Percentiles rank a stretch among this genome's conserved stretches.
Conservation (phyloP, 2,797 vertebrate species). For the Vespertilio murinus region DNA sequence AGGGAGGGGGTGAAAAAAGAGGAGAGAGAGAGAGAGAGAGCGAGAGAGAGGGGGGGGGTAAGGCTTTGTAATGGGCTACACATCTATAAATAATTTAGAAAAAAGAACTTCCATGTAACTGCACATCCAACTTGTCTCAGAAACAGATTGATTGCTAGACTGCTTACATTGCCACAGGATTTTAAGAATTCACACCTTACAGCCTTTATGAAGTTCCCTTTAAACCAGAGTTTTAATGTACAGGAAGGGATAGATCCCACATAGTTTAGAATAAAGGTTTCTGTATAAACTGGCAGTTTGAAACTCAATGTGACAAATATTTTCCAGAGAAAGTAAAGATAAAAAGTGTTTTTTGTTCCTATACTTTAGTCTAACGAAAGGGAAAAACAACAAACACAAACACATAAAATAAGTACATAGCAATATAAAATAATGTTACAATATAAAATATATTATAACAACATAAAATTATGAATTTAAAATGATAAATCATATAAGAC, state of each 20-base stretch:
- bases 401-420: background rate
- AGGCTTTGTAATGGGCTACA: background rate
- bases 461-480: background rate
- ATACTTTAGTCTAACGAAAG: background rate
- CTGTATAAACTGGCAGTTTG: background rate
- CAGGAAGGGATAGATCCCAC: background rate
- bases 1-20: no score
- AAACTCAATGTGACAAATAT: background rate
- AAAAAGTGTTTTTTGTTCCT: background rate
- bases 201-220: background rate
- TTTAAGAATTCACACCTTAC: constrained; percentile 22
- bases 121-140: background rate
- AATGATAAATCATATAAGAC: background rate
- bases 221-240: background rate
- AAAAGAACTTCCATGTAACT: background rate
- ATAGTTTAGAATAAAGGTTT: constrained; percentile 20
- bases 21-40: no score
- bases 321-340: background rate
- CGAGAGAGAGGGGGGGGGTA: background rate
- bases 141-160: constrained; percentile 34
- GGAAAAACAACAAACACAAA: background rate
- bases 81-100: background rate
- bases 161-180: constrained; percentile 38
- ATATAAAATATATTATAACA: background rate
- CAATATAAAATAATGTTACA: background rate